A percentile compares a stretch with the other conserved stretches of the same genome.
phyloP scores from a whole-genome alignment of 2,888 invertebrate species.

The Arge pagana region DNA sequence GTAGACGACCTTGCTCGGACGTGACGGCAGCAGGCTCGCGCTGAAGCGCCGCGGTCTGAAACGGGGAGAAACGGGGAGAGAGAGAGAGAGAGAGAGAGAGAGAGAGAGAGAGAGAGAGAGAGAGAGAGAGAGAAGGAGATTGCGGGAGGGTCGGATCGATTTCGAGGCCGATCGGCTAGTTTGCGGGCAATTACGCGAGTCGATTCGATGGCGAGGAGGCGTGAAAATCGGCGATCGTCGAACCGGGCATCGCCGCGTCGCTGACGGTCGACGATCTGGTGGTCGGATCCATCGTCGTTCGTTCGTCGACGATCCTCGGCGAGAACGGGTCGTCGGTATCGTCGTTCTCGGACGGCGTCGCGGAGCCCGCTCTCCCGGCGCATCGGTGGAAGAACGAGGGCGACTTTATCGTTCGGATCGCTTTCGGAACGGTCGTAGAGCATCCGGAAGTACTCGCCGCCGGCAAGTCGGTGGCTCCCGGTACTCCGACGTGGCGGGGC shows the following conservation, averaged over 20 bases:
- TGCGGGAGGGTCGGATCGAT: no score
- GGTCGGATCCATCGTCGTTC: constrained; percentile 27
- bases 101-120: no score
- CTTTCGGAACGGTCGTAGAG: constrained; percentile 27
- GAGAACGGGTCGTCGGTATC: constrained; percentile 39
- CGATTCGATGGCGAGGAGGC: no score
- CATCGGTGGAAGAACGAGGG: constrained; percentile 39
- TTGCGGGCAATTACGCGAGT: no score
- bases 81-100: no score
- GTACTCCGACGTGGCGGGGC: constrained; percentile 9
- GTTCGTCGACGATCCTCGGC: constrained; percentile 28
- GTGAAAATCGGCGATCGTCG: no score
- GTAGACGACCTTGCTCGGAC: constrained; percentile 58
- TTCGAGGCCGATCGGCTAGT: no score
- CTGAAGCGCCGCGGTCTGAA: constrained; percentile 35
- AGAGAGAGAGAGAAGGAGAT: no score
- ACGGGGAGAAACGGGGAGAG: no score
- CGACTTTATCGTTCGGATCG: constrained; percentile 39
- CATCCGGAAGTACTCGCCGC: constrained; percentile 18
- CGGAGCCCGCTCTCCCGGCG: constrained; percentile 38
- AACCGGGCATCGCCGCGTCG: no score
- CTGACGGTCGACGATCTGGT: no score
- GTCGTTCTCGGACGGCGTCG: constrained; percentile 37
- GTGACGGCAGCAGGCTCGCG: constrained; percentile 32
- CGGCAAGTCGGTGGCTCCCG: constrained; percentile 2